Evolutionary conservation across 2,113 vertebrate genomes (phyloP), one percentile per base, ranked within the genome.

Genomic region (Erythrolamprus reginae): DNA sequence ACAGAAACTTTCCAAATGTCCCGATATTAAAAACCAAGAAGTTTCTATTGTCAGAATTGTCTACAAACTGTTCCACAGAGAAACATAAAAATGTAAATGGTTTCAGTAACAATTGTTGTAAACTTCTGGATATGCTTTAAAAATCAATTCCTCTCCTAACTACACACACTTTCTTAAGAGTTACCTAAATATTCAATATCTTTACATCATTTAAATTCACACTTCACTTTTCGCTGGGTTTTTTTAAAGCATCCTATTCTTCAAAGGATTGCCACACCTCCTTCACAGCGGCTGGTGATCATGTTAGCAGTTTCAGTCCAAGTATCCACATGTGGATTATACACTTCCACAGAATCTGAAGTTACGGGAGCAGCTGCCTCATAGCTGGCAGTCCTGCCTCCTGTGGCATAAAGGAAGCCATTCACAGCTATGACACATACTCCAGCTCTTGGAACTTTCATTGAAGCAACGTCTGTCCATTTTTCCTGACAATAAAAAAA

Each of bases 281-380:
- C 99, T 85, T 99, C 99, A 3, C 98, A 99, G 93, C 99, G 98
- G 96, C 99, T 99, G 82, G 99, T 99, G 96, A 99, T 99, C 98
- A 99, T 99, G 95, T 99, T 98, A 93, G 98, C 97, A 0, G 99
- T 98, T 97, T 99, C 98, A 84, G 98, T 99, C 99, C 99, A 99
- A 10, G 98, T 98, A 94, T 99, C 99, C 95, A 98, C 97, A 90
- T 98, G 98, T 86, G 99, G 99, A 94, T 99, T 99, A 89, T 99
- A 99, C 96, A 99, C 98, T 96, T 99, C 99, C 85, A 99, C 99
- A 3, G 98, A 99, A 95, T 99, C 99, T 93, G 98, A 97, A 0
- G 99, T 99, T 92, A 99, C 98, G 0, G 99, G 98, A 58, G 99
- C 99, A 24, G 98, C 98, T 95, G 99, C 99, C 95, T 99, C 98